Evolutionary conservation across 2,797 vertebrate species (phyloP), one percentile per base, ranked within the genome.

Genomic region (Myotis vivesi): DNA sequence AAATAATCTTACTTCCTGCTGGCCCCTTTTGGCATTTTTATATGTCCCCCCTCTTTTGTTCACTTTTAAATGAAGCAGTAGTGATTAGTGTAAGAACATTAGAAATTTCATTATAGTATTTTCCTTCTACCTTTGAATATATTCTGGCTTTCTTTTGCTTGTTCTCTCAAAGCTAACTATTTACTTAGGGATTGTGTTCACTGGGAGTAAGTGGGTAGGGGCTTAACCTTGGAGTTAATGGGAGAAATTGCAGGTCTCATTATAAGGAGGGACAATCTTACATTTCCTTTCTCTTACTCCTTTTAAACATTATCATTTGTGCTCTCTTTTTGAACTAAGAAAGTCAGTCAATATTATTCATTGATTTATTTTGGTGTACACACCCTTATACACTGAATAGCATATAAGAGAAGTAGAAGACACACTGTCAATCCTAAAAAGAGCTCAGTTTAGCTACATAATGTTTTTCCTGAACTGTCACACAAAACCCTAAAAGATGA

Each of bases 121-220:
- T 81, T 89, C 20, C 36, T 83, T 83, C 68, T 38, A 44, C 23
- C 6, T 89, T 89, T 79, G 59, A 89, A 79, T 71, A 81, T 30
- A 93, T 79, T 91, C 71, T 93, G 30, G 20, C 12, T 68, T 83
- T 87, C 28, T 19, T 95, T 95, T 93, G 25, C 12, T 80, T 97
- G 72, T 30, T 90, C 28, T 55, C 23, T 53, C 53, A 72, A 1
- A 7, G 66, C 15, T 79, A 92, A 62, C 46, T 66, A 13, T 75
- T 90, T 73, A 77, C 36, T 87, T 90, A 81, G 17, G 15, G 5
- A 80, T 44, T 93, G 8, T 93, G 76, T n/a, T 89, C 75, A 51
- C 30, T 82, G 8, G 36, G 73, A 17, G 3, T 59, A 92, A 81
- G n/a, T 85, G 49, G 9, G 41, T 16, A 89, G 66, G 23, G 64